Percentiles rank a stretch among this genome's conserved stretches.
Conservation (phyloP, 92 coral and sea anemone species). For the Palythoa grandis region DNA sequence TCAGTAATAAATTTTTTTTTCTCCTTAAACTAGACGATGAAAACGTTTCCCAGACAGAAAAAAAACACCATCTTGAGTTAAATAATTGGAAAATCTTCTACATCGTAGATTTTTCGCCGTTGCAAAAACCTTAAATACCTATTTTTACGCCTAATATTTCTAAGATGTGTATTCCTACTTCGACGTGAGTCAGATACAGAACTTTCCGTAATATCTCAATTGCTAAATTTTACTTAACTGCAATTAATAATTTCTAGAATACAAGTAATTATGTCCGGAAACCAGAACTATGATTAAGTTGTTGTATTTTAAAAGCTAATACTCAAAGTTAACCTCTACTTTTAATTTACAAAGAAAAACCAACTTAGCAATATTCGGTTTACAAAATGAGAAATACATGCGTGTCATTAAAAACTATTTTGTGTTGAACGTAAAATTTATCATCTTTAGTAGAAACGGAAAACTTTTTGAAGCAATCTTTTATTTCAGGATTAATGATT, state of each 20-base stretch:
- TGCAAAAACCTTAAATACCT: no score
- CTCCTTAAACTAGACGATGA: neutral
- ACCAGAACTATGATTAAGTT: conserved; percentile 60
- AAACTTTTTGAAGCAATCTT: neutral
- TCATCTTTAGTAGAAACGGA: neutral
- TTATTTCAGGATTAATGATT: neutral
- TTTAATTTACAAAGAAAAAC: conserved; percentile 54
- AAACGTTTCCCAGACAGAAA: neutral
- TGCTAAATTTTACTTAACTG: conserved; percentile 54
- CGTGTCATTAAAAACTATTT: conserved; percentile 3
- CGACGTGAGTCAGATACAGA: conserved; percentile 43
- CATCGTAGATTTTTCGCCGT: neutral
- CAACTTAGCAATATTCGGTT: neutral
- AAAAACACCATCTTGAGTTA: neutral
- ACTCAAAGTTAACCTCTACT: conserved; percentile 54
- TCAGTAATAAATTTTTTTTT: conserved; percentile 17
- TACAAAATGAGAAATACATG: conserved; percentile 25
- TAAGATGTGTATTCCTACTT: neutral
- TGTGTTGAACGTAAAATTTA: neutral
- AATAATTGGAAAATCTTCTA: neutral
- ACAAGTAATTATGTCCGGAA: conserved; percentile 68
- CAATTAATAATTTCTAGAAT: conserved; percentile 63
- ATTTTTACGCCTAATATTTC: no score
- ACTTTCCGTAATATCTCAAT: conserved; percentile 21
- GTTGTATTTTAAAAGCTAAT: conserved; percentile 55